phyloP scores from a whole-genome alignment of 2,113 vertebrate species.

The Plestiodon gilberti region DNA sequence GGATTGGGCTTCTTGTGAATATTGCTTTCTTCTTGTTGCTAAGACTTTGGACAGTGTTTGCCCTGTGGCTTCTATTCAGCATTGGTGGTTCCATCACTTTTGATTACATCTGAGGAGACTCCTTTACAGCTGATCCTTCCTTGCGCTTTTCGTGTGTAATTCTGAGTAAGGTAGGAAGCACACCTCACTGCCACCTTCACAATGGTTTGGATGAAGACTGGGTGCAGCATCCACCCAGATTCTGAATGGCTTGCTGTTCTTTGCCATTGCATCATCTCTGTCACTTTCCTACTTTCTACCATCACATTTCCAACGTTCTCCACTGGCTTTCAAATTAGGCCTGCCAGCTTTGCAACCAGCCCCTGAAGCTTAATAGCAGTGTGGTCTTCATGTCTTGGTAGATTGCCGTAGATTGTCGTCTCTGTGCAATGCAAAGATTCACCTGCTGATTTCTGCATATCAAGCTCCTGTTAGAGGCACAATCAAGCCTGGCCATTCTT shows the following conservation, averaged over 20 bases:
- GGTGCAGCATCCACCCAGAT: background rate
- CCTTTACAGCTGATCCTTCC: background rate
- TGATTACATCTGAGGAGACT: conserved; percentile 3
- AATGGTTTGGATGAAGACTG: background rate
- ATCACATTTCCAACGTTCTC: background rate
- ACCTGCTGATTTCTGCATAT: background rate
- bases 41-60: background rate
- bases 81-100: background rate
- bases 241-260: background rate
- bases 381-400: background rate
- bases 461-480: background rate
- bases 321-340: background rate
- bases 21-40: background rate
- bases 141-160: background rate
- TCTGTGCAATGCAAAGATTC: too few relatives aligned
- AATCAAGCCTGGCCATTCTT: background rate
- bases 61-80: fast-evolving
- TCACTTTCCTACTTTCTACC: background rate
- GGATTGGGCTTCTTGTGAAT: background rate
- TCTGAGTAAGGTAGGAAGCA: background rate
- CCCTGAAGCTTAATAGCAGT: background rate
- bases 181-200: background rate
- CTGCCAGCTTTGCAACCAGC: background rate
- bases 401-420: too few relatives aligned
- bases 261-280: background rate